Evolutionary conservation across 2,888 invertebrate genomes (phyloP).

Genomic region (Conus canariensis): DNA sequence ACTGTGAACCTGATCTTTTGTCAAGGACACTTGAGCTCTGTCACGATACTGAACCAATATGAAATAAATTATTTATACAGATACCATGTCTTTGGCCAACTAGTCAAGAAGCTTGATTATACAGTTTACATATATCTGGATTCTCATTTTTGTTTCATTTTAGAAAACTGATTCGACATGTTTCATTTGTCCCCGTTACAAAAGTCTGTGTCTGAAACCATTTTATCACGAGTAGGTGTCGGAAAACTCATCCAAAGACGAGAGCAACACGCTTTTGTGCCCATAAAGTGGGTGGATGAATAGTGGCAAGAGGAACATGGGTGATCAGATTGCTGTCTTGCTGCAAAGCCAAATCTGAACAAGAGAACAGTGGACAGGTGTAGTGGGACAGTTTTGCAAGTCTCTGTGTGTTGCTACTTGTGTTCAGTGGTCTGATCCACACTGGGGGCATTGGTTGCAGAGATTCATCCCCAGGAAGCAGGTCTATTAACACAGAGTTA

Average conservation of each 20-base stretch:
- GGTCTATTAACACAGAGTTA: conserved; percentile 59
- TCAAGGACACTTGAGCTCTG: too few relatives aligned
- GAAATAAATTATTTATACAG: too few relatives aligned
- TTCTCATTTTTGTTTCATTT: too few relatives aligned
- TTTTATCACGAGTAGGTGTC: too few relatives aligned
- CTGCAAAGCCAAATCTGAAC: conserved; percentile 56
- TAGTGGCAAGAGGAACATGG: conserved; percentile 61
- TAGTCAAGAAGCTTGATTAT: too few relatives aligned
- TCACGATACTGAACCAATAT: too few relatives aligned
- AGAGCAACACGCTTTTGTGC: conserved; percentile 60
- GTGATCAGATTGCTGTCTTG: conserved; percentile 61
- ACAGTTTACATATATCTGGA: too few relatives aligned
- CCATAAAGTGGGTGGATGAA: conserved; percentile 60
- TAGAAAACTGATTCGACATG: too few relatives aligned
- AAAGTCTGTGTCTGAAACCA: too few relatives aligned
- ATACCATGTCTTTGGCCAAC: too few relatives aligned
- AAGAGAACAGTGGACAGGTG: conserved; percentile 66
- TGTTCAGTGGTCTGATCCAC: conserved; percentile 66
- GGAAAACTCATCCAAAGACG: not conserved
- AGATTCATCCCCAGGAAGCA: conserved; percentile 54
- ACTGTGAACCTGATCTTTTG: too few relatives aligned
- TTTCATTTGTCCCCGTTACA: too few relatives aligned
- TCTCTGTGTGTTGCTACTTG: not conserved
- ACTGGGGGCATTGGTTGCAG: conserved; percentile 65
- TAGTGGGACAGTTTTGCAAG: conserved; percentile 47